phyloP scores from a whole-genome alignment of 2,113 vertebrate species.

The Thamnaconus septentrionalis region DNA sequence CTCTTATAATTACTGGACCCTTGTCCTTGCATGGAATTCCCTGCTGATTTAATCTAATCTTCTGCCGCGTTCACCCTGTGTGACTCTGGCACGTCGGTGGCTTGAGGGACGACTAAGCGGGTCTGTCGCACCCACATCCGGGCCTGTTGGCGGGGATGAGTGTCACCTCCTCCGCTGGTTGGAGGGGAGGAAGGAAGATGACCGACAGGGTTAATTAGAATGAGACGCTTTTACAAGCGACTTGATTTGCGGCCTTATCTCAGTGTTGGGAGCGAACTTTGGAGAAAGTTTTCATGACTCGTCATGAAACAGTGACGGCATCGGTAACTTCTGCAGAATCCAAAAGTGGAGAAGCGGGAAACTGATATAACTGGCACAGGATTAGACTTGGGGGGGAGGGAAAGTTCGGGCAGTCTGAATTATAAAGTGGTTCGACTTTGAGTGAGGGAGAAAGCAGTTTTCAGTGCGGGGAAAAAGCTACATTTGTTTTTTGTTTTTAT shows the following conservation, averaged over 20 bases:
- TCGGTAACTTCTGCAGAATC: slow-evolving; percentile 5
- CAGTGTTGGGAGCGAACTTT: background rate
- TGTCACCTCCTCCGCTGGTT: background rate
- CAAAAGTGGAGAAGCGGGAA: slow-evolving; percentile 25
- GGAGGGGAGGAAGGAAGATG: slow-evolving; percentile 7
- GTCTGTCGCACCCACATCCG: background rate
- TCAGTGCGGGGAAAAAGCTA: slow-evolving; percentile 8
- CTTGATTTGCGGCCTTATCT: slow-evolving; percentile 20
- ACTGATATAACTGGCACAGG: slow-evolving; percentile 36
- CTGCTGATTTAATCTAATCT: slow-evolving; percentile 53
- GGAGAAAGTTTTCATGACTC: slow-evolving; percentile 3
- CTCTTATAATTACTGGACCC: slow-evolving; percentile 51
- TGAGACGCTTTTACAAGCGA: slow-evolving; percentile 10
- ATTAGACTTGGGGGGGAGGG: background rate
- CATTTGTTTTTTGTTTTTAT: slow-evolving; percentile 2
- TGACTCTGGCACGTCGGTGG: slow-evolving; percentile 23
- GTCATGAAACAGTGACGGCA: slow-evolving; percentile 10
- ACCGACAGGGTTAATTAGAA: slow-evolving; percentile 44
- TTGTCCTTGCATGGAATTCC: slow-evolving; percentile 44
- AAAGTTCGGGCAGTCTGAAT: background rate
- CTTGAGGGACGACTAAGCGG: slow-evolving; percentile 20
- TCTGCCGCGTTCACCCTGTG: slow-evolving; percentile 14
- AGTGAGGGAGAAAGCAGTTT: slow-evolving; percentile 11
- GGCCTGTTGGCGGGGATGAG: background rate
- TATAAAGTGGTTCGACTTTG: slow-evolving; percentile 22